Base-by-base conservation (phyloP, 2,888 invertebrate genomes). In the Scaptomyza tumidula region DNA sequence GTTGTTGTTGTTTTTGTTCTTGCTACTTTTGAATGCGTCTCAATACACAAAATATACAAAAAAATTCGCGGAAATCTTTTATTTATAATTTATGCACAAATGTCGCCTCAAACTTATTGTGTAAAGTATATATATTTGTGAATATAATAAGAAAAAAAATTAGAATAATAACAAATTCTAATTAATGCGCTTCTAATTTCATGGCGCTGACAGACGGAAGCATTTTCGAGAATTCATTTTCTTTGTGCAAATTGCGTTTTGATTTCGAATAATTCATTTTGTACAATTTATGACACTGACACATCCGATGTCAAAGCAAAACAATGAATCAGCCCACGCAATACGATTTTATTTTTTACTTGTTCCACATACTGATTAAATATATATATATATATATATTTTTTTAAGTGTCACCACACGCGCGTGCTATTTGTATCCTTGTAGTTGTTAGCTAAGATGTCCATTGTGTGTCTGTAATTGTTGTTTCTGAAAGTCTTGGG, bases 101-200 rank as follows among this genome's bases (percentile, higher is more conserved):
- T 88, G 83, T 83, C 83, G 80, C 80, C 61, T 85, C 69, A 64
- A 87, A 85, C 87, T 76, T 69, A 81, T 81, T 80, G 59, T 64
- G 62, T 78, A 24, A 5, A 24, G 24, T 24, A 24, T 24, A 24
- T 24, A 24, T 24, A 24, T 24, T 2, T 14, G 1, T 65, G 63
- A 62, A 54, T 62, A 14, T 39, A 39, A 57, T 52, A 53, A 54
- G 69, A 52, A 70, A 50, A 44, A 61, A 60, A 74, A 70, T 65
- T 53, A 56, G 56, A 84, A 80, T 84, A 88, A 84, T 87, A 86
- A 74, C 81, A 71, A 87, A 73, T 78, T 78, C 81, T 86, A 84
- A 84, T 84, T 88, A 84, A 88, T 84, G 88, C 88, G 86, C 86
- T 80, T 83, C 88, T 88, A 86, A 86, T 88, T 84, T 86, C 85